Percentiles rank a stretch among this genome's conserved stretches.
phyloP scores from a whole-genome alignment of 2,888 invertebrate genomes.

The Drosophila barbarae region DNA sequence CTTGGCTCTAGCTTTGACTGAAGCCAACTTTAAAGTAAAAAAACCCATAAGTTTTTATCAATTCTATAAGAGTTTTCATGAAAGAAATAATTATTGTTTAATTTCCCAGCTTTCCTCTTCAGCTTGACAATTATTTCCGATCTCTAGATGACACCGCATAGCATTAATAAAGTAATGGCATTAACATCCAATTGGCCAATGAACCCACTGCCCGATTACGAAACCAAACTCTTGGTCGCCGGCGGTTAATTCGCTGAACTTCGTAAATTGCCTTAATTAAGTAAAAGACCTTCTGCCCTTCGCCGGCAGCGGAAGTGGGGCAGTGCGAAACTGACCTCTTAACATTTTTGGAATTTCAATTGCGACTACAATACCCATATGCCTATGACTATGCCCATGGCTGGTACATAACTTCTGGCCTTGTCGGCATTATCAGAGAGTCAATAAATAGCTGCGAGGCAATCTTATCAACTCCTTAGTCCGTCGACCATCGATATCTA shows the following conservation, averaged over 20 bases:
- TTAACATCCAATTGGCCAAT: conserved; percentile 49
- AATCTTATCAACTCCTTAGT: conserved; percentile 55
- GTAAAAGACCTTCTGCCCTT: conserved; percentile 36
- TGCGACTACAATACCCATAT: neutral
- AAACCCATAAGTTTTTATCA: neutral
- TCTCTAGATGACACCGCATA: neutral
- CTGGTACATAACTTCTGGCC: conserved; percentile 34
- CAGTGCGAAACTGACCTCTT: conserved; percentile 56
- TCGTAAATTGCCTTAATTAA: conserved; percentile 63
- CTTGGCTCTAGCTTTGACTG: neutral
- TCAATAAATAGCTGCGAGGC: conserved; percentile 34
- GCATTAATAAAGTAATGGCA: conserved; percentile 37
- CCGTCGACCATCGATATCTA: conserved; percentile 45
- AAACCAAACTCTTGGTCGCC: conserved; percentile 28
- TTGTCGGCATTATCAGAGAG: conserved; percentile 59
- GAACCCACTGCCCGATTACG: conserved; percentile 54
- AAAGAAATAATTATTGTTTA: neutral
- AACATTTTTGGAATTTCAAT: conserved; percentile 30
- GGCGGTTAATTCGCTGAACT: conserved; percentile 60
- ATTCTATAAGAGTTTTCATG: neutral
- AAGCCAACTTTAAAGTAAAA: neutral
- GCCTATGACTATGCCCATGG: neutral
- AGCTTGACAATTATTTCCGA: neutral
- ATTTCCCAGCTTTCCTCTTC: too few species aligned
- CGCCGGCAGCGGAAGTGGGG: conserved; percentile 59